Conservation (phyloP, 2,888 invertebrate species). For the Aelia acuminata region DNA sequence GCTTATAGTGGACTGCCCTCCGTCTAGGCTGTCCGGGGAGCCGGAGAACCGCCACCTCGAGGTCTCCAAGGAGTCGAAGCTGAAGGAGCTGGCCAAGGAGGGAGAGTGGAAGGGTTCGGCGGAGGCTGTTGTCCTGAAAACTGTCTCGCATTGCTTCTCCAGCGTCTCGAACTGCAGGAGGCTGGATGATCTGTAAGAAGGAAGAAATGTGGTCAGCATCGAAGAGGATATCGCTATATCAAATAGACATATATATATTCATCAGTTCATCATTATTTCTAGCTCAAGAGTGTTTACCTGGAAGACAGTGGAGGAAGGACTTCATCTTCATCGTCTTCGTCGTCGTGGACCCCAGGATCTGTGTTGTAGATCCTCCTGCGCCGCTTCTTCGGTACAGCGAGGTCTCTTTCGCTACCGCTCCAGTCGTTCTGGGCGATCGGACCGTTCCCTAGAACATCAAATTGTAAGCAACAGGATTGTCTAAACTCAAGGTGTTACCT, state of each 20-base stretch:
- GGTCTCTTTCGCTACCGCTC: constrained; percentile 81
- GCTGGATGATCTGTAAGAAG: constrained; percentile 78
- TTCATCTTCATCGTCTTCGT: constrained; percentile 68
- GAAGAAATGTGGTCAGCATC: not conserved
- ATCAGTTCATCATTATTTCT: no score
- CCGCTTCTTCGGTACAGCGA: constrained; percentile 82
- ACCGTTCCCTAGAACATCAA: constrained; percentile 69
- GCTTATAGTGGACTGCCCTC: constrained; percentile 64
- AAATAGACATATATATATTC: no score
- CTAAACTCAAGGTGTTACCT: no score
- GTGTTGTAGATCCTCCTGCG: constrained; percentile 70
- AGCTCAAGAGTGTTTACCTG: not conserved
- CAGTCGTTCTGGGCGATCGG: constrained; percentile 71
- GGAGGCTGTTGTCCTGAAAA: constrained; percentile 68
- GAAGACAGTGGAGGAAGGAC: constrained; percentile 65
- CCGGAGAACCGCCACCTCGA: constrained; percentile 71
- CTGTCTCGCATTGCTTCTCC: constrained; percentile 77
- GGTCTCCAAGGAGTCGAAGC: constrained; percentile 69
- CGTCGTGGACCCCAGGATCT: constrained; percentile 67
- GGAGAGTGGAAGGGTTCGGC: constrained; percentile 66
- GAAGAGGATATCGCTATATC: not conserved
- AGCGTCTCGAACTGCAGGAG: constrained; percentile 88
- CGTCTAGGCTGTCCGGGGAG: constrained; percentile 72
- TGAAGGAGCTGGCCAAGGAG: constrained; percentile 63
- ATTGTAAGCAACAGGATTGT: no score